Base-by-base conservation (phyloP, 2,888 invertebrate species). In the Xiphydria camelus region DNA sequence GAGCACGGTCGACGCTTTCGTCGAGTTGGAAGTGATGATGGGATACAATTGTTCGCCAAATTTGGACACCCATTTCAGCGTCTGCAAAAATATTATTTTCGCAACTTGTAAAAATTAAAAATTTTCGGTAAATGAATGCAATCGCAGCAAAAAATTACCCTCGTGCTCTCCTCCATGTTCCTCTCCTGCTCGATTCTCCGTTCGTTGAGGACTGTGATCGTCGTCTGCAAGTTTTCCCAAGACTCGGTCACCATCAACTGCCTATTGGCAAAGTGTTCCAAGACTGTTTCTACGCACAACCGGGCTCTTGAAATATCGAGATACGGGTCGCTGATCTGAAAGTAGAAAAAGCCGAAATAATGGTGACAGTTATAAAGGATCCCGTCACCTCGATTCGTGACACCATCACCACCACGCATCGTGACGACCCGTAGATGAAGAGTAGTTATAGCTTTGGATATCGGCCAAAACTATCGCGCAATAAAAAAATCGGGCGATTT, bases 31-130 rank as follows among this genome's bases (percentile, higher is more conserved):
- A 35, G 83, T 85, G 54, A 90, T 83, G 35, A 88, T 81, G 15
- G 90, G 89, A 79, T 89, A 90, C 45, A 90, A 76, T 63, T 88
- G 86, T 35, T 82, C 81, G 66, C 88, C 86, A 62, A 88, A 78
- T 73, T 85, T 83, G 3, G 84, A 81, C 57, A 84, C 83, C 80
- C 83, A 83, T 56, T 81, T 81, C 53, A 86, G 79, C 15, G 83
- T 84, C 86, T 86, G 62, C 14, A 74, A 14, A 14, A 4, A n/a
- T n/a, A n/a, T n/a, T n/a, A n/a, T n/a, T n/a, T n/a, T n/a, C n/a
- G n/a, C n/a, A n/a, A n/a, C n/a, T n/a, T n/a, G n/a, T n/a, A n/a
- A n/a, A n/a, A n/a, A n/a, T n/a, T n/a, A n/a, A n/a, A n/a, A n/a
- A n/a, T n/a, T n/a, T n/a, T n/a, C n/a, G n/a, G n/a, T n/a, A n/a